Evolutionary conservation across 2,113 vertebrate genomes (phyloP).

Genomic region (Mormoops blainvillei): DNA sequence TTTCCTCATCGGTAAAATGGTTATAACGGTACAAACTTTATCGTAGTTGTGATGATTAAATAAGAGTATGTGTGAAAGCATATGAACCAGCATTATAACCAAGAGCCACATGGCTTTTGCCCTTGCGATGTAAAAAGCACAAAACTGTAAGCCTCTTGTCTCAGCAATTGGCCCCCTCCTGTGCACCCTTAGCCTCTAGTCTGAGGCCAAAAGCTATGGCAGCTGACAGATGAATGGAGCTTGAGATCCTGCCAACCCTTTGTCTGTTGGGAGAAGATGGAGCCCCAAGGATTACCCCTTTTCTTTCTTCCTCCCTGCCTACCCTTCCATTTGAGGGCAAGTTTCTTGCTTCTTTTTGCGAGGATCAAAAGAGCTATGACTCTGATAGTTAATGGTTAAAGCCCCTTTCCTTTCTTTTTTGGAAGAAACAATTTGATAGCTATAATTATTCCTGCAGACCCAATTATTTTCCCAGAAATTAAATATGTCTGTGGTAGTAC

Average conservation of each 20-base stretch:
- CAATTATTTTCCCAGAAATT: constrained; percentile 64
- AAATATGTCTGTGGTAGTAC: constrained; percentile 53
- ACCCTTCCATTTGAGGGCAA: neutral
- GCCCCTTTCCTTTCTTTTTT: constrained; percentile 25
- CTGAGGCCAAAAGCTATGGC: neutral
- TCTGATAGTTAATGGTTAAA: constrained; percentile 5
- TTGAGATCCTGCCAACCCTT: neutral
- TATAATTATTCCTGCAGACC: constrained; percentile 60
- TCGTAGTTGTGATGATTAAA: neutral
- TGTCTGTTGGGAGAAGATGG: neutral
- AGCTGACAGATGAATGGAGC: neutral
- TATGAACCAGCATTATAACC: neutral
- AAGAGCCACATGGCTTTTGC: neutral
- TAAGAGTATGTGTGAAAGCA: neutral
- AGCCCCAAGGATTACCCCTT: neutral
- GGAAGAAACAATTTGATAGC: constrained; percentile 58
- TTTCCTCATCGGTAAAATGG: neutral
- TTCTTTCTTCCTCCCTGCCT: neutral
- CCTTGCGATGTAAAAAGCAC: neutral
- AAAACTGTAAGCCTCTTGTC: neutral
- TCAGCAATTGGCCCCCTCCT: neutral
- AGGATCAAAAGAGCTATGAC: constrained; percentile 16
- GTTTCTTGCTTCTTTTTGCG: constrained; percentile 16
- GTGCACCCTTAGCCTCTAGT: neutral
- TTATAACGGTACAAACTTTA: neutral